A percentile compares a stretch with the other conserved stretches of the same genome.
Conservation (phyloP, 2,113 vertebrate species). For the Megaceryle torquata region DNA sequence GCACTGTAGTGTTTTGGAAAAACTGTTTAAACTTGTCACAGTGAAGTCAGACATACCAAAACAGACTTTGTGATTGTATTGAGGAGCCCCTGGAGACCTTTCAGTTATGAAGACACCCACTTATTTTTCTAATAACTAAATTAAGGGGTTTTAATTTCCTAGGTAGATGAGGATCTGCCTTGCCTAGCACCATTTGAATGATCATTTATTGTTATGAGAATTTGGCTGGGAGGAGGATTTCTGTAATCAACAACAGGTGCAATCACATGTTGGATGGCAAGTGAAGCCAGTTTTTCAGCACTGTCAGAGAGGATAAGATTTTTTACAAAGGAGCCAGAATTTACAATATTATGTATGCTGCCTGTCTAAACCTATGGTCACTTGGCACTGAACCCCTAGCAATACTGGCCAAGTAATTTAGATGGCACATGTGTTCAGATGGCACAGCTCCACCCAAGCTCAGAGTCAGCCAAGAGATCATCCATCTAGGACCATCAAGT, state of each 20-base stretch:
- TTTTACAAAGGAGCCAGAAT: conserved; percentile 19
- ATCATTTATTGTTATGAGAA: background rate
- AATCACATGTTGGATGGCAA: conserved; percentile 1
- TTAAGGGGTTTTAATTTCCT: background rate
- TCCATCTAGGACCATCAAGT: conserved; percentile 37
- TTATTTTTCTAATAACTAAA: background rate
- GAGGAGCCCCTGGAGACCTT: background rate
- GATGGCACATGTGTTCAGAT: conserved; percentile 67
- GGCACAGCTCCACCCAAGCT: conserved; percentile 44
- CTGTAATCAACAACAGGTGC: conserved; percentile 40
- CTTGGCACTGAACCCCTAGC: conserved; percentile 15
- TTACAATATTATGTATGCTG: conserved; percentile 61
- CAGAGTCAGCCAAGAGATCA: conserved; percentile 56
- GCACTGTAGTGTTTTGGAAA: background rate
- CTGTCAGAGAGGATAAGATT: background rate
- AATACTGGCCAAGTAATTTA: conserved; percentile 60
- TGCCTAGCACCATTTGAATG: background rate
- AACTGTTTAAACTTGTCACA: background rate
- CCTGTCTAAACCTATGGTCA: conserved; percentile 57
- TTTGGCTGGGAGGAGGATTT: background rate
- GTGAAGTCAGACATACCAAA: background rate
- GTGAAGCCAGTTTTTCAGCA: conserved; percentile 25
- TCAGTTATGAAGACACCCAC: background rate
- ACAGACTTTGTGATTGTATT: background rate
- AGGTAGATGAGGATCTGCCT: background rate